Evolutionary conservation across 2,797 vertebrate genomes (phyloP).

Genomic region (Eulemur coronatus): DNA sequence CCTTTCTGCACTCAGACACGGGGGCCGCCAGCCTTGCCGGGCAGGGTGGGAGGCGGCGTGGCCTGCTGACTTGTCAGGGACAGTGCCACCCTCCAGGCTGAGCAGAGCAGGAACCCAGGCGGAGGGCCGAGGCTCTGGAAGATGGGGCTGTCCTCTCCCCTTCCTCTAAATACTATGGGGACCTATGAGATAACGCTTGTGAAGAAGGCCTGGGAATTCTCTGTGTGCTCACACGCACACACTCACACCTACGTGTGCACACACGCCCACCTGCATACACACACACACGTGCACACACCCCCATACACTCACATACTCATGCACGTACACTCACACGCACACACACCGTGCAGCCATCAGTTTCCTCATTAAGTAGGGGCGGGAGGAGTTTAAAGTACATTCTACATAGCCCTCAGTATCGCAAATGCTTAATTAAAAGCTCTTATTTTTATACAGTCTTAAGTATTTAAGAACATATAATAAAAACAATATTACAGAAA

Average conservation of each 20-base stretch:
- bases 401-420: neutral
- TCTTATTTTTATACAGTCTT: neutral
- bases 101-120: neutral
- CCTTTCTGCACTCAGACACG: neutral
- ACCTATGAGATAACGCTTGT: accelerated
- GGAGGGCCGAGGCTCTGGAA: neutral
- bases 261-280: neutral
- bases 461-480: neutral
- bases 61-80: neutral
- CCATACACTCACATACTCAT: neutral
- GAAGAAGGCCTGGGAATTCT: neutral
- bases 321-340: neutral
- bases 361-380: neutral
- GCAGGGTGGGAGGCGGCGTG: accelerated
- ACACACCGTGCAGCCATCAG: neutral
- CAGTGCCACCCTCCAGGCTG: accelerated
- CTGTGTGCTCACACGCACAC: accelerated
- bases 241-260: neutral
- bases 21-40: neutral
- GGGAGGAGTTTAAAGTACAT: neutral
- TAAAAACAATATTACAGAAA: neutral
- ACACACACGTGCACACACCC: neutral
- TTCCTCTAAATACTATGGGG: neutral
- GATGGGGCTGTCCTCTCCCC: accelerated
- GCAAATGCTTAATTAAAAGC: neutral